Conservation (phyloP, 2,113 vertebrate species). For the Muscicapa adusta region DNA sequence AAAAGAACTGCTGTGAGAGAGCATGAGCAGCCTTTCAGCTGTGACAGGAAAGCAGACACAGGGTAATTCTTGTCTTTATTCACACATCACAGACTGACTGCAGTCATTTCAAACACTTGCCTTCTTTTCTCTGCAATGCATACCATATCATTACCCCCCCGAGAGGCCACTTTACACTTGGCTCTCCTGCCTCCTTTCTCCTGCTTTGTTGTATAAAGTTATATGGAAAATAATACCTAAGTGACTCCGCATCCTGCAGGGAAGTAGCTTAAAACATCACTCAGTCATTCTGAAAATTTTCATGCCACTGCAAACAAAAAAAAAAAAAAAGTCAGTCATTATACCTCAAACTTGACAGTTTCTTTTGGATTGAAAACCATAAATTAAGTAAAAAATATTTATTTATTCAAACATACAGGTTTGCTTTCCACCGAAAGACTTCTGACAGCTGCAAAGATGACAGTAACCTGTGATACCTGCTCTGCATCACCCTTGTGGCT, state of each 20-base stretch:
- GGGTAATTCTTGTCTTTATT: background rate
- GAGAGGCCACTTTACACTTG: slow-evolving; percentile 48
- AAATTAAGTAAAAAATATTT: slow-evolving; percentile 66
- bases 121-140: background rate
- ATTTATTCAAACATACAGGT: slow-evolving; percentile 67
- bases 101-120: slow-evolving; percentile 17
- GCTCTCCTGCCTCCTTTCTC: background rate
- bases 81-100: background rate
- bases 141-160: background rate
- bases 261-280: slow-evolving; percentile 69
- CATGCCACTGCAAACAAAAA: slow-evolving; percentile 47
- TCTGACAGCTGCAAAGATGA: slow-evolving; percentile 35
- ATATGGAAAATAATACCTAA: slow-evolving; percentile 59
- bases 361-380: slow-evolving; percentile 35
- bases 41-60: background rate
- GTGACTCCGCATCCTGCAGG: slow-evolving; percentile 27
- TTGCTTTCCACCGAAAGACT: slow-evolving; percentile 46
- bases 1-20: background rate
- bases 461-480: background rate
- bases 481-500: background rate
- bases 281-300: slow-evolving; percentile 56
- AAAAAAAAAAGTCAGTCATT: slow-evolving; percentile 23
- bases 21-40: background rate
- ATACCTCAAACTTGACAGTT: slow-evolving; percentile 57
- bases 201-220: slow-evolving; percentile 61